Base-by-base conservation (phyloP, 2,888 invertebrate genomes). In the Gastracanthus pulcherrimus region DNA sequence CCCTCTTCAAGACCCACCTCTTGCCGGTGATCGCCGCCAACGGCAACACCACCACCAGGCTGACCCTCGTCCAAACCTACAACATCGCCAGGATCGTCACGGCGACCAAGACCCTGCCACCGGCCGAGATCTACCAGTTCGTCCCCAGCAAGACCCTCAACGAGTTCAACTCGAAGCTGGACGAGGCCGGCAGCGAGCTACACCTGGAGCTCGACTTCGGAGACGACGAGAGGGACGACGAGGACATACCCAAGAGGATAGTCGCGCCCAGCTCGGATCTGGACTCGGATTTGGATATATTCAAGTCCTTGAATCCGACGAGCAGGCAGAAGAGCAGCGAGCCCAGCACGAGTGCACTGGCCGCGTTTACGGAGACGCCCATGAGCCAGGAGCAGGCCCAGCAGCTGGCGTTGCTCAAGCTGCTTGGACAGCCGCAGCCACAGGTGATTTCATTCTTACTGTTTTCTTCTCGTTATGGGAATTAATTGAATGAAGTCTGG, bases 21-120 rank as follows among this genome's bases (percentile, higher is more conserved):
- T 92, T 98, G 72, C 98, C 98, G 0, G 95, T 98, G 0, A 94
- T 97, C 51, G 94, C 94, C 83, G 95, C 94, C 82, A 95, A 95
- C 81, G 95, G 94, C 79, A 95, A 95, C 81, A 94, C 96, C 85
- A 96, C 97, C 0, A 95, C 94, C 71, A 95, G 94, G 82, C 92
- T 97, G 86, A 98, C 98, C 0, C 93, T 98, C 69, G 96, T 97
- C 2, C 98, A 98, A 92, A 97, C 98, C 0, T 98, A 97, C 92
- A 94, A 96, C 88, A 94, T 98, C 29, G 97, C 97, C 0, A 94
- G 97, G 89, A 92, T 97, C 77, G 97, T 98, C 13, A 97, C 97
- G 0, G 97, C 98, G 0, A 97, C 97, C 1, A 98, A 98, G 90
- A 98, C 98, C 0, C 91, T 97, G 64, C 97, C 97, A 6, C 97